These are phyloP conservation scores for Luperina testacea DNA, from an alignment of 2,888 invertebrate species.

Conservation along the genomic window DNA sequence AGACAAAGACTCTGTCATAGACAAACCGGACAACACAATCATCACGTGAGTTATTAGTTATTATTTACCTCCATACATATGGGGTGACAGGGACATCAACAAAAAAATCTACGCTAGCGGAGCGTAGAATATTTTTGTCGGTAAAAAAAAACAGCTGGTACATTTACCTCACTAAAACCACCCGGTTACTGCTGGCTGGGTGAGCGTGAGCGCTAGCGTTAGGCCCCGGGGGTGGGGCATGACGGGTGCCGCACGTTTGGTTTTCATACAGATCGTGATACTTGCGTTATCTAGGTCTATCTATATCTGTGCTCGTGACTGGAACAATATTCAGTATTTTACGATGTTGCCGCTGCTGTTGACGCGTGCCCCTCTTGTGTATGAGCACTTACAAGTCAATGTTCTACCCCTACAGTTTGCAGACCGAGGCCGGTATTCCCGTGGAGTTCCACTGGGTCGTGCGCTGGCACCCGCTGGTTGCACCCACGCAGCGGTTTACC, in stretches of 20 bases:
- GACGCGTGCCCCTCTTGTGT: too few species aligned
- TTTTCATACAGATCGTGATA: too few species aligned
- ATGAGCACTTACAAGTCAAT: background rate
- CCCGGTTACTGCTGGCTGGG: too few species aligned
- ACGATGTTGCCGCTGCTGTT: background rate
- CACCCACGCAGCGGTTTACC: conserved; percentile 75
- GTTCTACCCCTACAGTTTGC: conserved; percentile 63
- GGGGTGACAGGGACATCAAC: too few species aligned
- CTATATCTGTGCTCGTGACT: background rate
- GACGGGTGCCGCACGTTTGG: too few species aligned
- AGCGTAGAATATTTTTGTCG: too few species aligned
- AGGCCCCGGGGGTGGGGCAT: too few species aligned
- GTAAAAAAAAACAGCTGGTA: too few species aligned
- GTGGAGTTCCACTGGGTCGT: conserved; percentile 73
- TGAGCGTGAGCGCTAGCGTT: too few species aligned
- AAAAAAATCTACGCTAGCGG: too few species aligned
- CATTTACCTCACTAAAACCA: too few species aligned
- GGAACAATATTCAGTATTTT: background rate
- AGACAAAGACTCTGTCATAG: conserved; percentile 70
- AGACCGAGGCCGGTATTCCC: conserved; percentile 60
- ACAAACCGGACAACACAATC: conserved; percentile 74
- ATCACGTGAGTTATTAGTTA: conserved; percentile 82
- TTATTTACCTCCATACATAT: conserved; percentile 25
- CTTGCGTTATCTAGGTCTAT: too few species aligned
- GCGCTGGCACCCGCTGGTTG: conserved; percentile 72